Evolutionary conservation across 2,113 vertebrate species (phyloP).

Genomic region (Brienomyrus longianalis): DNA sequence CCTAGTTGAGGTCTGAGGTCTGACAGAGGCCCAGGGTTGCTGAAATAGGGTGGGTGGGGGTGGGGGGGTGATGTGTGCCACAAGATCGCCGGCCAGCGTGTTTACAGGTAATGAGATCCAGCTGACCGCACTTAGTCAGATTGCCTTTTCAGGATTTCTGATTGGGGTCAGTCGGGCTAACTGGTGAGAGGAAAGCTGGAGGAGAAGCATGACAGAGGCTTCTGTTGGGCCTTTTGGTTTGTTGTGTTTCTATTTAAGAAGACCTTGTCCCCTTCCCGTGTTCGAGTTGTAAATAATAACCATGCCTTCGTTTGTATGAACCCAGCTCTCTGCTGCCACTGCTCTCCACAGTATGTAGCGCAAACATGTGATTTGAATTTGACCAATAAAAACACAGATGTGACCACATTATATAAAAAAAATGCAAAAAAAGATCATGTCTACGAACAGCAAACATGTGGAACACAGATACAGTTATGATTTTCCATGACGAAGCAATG

Average conservation of each 20-base stretch:
- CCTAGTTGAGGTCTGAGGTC: neutral
- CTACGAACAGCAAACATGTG: neutral
- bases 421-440: neutral
- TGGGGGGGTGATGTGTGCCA: neutral
- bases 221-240: neutral
- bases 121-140: neutral
- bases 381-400: neutral
- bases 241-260: neutral
- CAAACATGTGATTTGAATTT: neutral
- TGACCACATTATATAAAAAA: neutral
- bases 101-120: neutral
- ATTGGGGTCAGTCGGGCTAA: neutral
- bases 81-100: neutral
- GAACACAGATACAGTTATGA: neutral
- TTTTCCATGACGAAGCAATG: neutral
- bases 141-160: neutral
- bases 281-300: neutral
- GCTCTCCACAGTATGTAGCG: neutral
- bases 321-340: neutral
- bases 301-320: neutral
- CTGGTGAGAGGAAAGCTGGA: neutral
- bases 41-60: neutral
- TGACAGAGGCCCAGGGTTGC: neutral
- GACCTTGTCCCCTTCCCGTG: neutral
- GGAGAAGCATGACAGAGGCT: neutral